These are phyloP conservation scores for Plecturocebus donacophilus DNA, from an alignment of 2,113 vertebrate species.

Conservation along the genomic window DNA sequence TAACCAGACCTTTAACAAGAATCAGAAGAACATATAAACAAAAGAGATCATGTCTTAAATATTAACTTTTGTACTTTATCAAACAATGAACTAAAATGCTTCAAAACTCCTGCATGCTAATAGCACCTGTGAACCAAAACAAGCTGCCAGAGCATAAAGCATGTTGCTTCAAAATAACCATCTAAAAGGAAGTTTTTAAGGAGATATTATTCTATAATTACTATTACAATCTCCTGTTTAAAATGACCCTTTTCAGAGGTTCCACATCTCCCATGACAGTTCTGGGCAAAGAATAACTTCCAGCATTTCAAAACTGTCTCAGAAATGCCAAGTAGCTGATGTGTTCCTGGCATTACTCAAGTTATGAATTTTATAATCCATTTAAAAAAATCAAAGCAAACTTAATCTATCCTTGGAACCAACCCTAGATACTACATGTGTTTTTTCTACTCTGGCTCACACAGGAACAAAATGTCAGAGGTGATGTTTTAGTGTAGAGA, in stretches of 20 bases:
- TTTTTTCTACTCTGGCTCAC: conserved; percentile 21
- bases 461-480: conserved; percentile 40
- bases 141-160: neutral
- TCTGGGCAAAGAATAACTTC: conserved; percentile 25
- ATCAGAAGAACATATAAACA: conserved; percentile 14
- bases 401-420: neutral
- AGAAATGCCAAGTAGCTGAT: conserved; percentile 35
- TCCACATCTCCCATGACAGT: neutral
- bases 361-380: conserved; percentile 29
- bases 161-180: neutral
- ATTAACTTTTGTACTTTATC: conserved; percentile 9
- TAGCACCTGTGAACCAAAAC: neutral
- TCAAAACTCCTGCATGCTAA: neutral
- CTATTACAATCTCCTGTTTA: neutral
- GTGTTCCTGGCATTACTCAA: conserved; percentile 25
- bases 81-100: neutral
- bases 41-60: neutral
- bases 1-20: conserved; percentile 11
- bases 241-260: neutral
- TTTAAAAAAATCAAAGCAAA: conserved; percentile 28
- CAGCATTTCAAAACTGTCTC: conserved; percentile 15
- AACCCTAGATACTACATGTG: neutral
- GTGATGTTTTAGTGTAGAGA: neutral
- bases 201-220: neutral
- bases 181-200: neutral